These are phyloP conservation scores for Ageneiosus marmoratus DNA, from an alignment of 2,113 vertebrate genomes.

Conservation along the genomic window DNA sequence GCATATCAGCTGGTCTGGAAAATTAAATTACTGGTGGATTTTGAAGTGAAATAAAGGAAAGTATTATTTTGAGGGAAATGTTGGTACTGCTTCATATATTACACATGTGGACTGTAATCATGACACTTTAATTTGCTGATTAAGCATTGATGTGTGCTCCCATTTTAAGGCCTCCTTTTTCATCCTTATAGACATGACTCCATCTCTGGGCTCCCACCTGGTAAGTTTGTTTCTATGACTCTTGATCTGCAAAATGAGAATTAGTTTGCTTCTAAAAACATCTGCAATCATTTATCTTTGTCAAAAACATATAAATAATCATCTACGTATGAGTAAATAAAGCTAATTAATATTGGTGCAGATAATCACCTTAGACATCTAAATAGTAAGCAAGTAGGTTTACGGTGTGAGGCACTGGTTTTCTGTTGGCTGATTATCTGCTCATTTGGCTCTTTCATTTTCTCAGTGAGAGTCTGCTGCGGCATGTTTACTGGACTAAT, in stretches of 20 bases:
- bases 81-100: constrained; percentile 25
- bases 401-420: constrained; percentile 72
- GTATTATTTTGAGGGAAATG: constrained; percentile 56
- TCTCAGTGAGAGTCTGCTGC: constrained; percentile 79
- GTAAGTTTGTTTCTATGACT: constrained; percentile 77
- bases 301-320: background rate
- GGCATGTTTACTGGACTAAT: constrained; percentile 79
- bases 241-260: constrained; percentile 69
- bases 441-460: constrained; percentile 83
- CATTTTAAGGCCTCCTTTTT: background rate
- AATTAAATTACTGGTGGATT: constrained; percentile 52
- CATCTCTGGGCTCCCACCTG: constrained; percentile 80
- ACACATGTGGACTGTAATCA: constrained; percentile 10
- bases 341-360: constrained; percentile 6
- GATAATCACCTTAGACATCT: constrained; percentile 65
- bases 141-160: background rate
- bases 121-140: background rate
- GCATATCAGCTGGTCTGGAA: constrained; percentile 58
- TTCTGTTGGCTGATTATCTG: constrained; percentile 78
- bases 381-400: constrained; percentile 75
- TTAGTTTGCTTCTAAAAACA: background rate
- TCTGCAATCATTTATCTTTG: background rate
- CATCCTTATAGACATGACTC: constrained; percentile 58
- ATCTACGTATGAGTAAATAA: background rate
- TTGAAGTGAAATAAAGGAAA: constrained; percentile 57